phyloP scores from a whole-genome alignment of 2,113 vertebrate genomes.

The Canis aureus region DNA sequence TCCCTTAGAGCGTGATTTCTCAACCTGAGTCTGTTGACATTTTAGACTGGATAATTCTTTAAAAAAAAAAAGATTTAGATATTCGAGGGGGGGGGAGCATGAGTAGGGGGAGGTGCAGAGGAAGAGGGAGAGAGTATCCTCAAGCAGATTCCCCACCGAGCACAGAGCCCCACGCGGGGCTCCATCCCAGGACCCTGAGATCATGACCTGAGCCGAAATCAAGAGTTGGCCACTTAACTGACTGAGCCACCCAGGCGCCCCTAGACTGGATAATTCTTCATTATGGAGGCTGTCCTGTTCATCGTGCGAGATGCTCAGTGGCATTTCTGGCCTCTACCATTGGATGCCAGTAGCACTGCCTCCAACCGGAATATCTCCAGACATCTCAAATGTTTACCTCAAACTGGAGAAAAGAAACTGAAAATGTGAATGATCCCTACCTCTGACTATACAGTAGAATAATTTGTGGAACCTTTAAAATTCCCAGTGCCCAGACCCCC shows the following conservation, averaged over 20 bases:
- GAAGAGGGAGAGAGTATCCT: not conserved
- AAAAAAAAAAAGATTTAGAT: not conserved
- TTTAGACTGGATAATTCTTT: not conserved
- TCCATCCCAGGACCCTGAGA: not conserved
- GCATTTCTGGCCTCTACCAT: not conserved
- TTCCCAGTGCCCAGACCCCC: not conserved
- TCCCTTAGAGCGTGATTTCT: constrained; percentile 26
- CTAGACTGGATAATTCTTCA: not conserved
- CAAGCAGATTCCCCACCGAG: not conserved
- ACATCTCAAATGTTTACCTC: not conserved
- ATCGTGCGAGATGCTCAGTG: not conserved
- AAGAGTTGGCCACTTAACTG: not conserved
- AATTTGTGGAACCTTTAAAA: not conserved
- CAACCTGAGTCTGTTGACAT: not conserved
- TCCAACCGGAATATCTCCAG: not conserved
- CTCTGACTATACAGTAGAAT: not conserved
- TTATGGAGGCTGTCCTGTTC: not conserved
- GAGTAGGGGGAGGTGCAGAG: not conserved
- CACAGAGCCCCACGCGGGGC: not conserved
- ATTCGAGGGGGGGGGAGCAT: not conserved
- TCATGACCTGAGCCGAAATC: not conserved
- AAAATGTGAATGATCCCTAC: not conserved
- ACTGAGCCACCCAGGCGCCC: not conserved
- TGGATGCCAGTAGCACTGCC: not conserved
- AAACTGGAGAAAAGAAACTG: not conserved